Evolutionary conservation across 37 sponge, comb jelly and placozoan species (phyloP).

Genomic region (Chondrosia reniformis): DNA sequence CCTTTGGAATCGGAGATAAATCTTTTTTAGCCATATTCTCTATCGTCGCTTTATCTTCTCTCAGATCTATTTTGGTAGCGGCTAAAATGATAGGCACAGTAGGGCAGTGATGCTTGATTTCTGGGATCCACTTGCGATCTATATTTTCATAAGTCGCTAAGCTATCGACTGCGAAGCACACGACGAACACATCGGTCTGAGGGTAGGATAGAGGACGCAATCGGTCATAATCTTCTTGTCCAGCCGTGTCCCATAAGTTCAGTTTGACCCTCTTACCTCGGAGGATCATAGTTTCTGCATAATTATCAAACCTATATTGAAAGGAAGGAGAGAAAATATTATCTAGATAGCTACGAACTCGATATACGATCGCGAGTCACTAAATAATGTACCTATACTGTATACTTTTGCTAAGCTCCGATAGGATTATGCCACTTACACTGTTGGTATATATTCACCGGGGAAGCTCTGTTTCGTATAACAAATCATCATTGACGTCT

Average conservation of each 20-base stretch:
- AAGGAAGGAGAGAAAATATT: neutral
- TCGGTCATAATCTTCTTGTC: slow-evolving; percentile 34
- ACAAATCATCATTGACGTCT: slow-evolving; percentile 91
- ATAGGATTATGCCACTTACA: slow-evolving; percentile 49
- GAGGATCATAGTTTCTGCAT: slow-evolving; percentile 24
- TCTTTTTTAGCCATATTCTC: slow-evolving; percentile 39
- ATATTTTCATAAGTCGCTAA: slow-evolving; percentile 68
- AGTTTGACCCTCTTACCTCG: slow-evolving; percentile 25
- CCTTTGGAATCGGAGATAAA: slow-evolving; percentile 48
- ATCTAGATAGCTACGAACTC: neutral
- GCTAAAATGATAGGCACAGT: slow-evolving; percentile 78
- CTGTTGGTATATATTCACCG: slow-evolving; percentile 95
- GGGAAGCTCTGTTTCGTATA: slow-evolving; percentile 92
- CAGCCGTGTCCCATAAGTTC: slow-evolving; percentile 38
- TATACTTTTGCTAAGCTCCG: neutral
- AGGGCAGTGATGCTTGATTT: slow-evolving; percentile 86
- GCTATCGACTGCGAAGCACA: slow-evolving; percentile 51
- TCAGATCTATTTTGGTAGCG: slow-evolving; percentile 77
- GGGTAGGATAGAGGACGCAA: slow-evolving; percentile 37
- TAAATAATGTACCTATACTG: neutral
- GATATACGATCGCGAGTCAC: neutral
- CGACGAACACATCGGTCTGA: slow-evolving; percentile 18
- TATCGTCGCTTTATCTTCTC: slow-evolving; percentile 66
- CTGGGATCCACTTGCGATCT: slow-evolving; percentile 68
- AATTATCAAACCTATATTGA: slow-evolving; percentile 31